A percentile compares a stretch with the other conserved stretches of the same genome.
Conservation (phyloP, 1,140 invertebrate species). For the Zaprionus tsacasi region DNA sequence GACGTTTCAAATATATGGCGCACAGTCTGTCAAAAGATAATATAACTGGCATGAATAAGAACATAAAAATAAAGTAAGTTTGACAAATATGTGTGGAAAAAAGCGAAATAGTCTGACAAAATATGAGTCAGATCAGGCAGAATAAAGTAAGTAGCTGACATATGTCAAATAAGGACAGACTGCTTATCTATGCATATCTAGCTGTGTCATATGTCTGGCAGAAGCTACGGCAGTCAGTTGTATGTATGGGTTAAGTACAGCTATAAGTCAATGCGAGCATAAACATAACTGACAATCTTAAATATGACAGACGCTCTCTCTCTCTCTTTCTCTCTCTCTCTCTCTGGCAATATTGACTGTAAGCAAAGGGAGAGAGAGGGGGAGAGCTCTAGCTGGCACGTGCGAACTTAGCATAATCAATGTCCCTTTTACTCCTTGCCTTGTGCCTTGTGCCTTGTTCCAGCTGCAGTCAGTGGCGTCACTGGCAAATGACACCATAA, state of each 20-base stretch:
- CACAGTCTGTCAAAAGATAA: background rate
- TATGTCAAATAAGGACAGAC: too few relatives aligned
- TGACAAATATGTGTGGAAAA: too few relatives aligned
- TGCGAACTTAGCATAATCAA: conserved; percentile 11
- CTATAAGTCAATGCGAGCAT: conserved; percentile 1
- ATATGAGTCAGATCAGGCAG: too few relatives aligned
- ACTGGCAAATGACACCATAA: conserved; percentile 5
- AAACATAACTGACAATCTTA: background rate
- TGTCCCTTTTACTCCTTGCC: background rate
- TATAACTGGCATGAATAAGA: too few relatives aligned
- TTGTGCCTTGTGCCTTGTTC: background rate
- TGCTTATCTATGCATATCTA: too few relatives aligned
- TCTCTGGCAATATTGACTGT: background rate
- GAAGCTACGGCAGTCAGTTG: background rate
- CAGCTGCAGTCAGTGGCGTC: conserved; percentile 3
- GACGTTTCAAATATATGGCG: background rate
- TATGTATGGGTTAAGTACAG: background rate
- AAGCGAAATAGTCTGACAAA: too few relatives aligned
- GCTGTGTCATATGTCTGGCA: background rate
- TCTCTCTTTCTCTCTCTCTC: background rate
- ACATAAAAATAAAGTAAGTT: too few relatives aligned
- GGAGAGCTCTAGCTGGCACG: background rate
- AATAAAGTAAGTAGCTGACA: too few relatives aligned
- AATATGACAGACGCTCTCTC: too few relatives aligned
- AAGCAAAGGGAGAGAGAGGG: background rate